Evolutionary conservation across 2,797 vertebrate genomes (phyloP), one percentile per base, ranked within the genome.

Genomic region (Rhabdomys pumilio): DNA sequence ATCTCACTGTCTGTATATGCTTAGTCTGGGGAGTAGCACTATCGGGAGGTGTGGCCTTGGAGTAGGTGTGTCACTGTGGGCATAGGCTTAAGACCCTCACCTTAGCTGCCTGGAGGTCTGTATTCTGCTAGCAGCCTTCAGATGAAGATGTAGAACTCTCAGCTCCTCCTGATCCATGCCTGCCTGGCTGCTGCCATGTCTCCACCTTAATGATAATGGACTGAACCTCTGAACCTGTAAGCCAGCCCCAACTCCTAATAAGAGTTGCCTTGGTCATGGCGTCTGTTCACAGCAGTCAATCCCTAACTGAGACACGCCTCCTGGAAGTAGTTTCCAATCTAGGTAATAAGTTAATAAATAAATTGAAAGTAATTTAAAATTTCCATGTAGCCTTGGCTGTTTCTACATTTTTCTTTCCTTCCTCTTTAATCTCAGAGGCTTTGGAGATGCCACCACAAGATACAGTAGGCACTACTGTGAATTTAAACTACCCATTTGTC

Each of bases 301-400:
- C 65, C 65, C 34, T 69, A 69, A 69, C 65, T 69, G 17, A 65
- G 65, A n/a, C 31, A 69, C 34, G 0, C 0, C 3, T 50, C 20
- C 34, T 38, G 41, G 61, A 94, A 65, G 57, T 73, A 26, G 76
- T 69, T 97, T 92, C 85, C 85, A 76, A 59, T 84, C 10, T 82
- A 84, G 31, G 65, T 41, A 90, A 80, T 84, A 69, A 89, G 81
- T 93, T 82, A 24, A 3, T 93, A n/a, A 38, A 72, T 20, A 20
- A 38, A 72, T 93, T 92, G 75, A 75, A 93, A 73, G 26, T 50
- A n/a, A 93, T 84, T 81, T 90, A 47, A 69, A 93, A 91, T 92
- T 88, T 61, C 69, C 76, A 63, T 76, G 22, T 75, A 15, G 55
- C n/a, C 2, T 29, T 12, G 10, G 41, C 10, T 22, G 10, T 63